Conservation (phyloP, 2,797 vertebrate genomes). For the Tiaroga cobitis region DNA sequence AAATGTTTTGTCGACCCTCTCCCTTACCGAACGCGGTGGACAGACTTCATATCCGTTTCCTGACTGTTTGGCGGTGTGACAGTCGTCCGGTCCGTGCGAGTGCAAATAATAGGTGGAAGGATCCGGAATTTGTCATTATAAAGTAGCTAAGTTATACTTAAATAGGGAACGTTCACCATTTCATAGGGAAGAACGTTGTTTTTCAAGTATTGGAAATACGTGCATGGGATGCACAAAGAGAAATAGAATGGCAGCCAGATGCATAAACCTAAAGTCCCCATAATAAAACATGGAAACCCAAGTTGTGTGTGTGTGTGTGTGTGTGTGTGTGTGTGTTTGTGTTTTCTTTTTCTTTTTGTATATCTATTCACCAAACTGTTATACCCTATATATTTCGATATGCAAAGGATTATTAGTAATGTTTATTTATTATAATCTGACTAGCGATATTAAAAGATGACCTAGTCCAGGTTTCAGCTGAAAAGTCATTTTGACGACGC, state of each 20-base stretch:
- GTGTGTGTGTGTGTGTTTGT: neutral
- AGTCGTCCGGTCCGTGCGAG: conserved; percentile 30
- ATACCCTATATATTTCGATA: neutral
- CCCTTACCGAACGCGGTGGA: conserved; percentile 61
- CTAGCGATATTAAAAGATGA: neutral
- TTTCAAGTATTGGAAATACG: neutral
- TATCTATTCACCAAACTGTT: neutral
- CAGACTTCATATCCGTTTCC: conserved; percentile 57
- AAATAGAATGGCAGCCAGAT: neutral
- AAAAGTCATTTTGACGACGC: neutral
- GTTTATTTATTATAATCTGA: neutral
- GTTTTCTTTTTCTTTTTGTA: neutral
- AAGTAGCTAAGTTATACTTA: neutral
- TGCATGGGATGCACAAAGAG: neutral
- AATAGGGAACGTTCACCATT: neutral
- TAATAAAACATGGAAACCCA: neutral
- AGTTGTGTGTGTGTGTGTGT: neutral
- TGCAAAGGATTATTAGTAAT: neutral
- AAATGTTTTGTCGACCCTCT: conserved; percentile 48
- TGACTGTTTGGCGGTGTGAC: conserved; percentile 16
- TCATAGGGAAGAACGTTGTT: neutral
- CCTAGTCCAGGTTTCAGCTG: neutral
- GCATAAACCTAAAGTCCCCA: neutral
- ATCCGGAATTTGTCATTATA: conserved; percentile 11
- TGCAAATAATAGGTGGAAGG: neutral